Evolutionary conservation across 2,888 invertebrate genomes (phyloP), one percentile per base, ranked within the genome.

Genomic region (Morinoia aosen): DNA sequence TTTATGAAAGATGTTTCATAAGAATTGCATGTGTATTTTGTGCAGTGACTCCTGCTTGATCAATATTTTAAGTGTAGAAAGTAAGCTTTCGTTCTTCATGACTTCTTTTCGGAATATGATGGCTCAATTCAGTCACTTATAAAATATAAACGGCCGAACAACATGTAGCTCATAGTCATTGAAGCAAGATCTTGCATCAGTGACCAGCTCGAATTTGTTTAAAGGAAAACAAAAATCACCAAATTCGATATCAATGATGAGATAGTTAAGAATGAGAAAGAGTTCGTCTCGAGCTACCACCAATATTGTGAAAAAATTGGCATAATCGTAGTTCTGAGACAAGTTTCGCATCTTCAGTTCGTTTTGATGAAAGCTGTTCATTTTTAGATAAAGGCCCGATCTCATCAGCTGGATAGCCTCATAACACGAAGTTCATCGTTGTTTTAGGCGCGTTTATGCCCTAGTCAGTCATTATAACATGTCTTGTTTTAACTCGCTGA

Each of bases 401-500:
- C 76, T 76, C 76, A 76, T 76, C 33, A 25, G 76, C 76, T 76
- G 76, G 76, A 76, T 76, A 33, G 76, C 33, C 76, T 76, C 76
- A 19, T 76, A 12, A 76, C 76, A 76, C 76, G 76, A 76, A 76
- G 76, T 10, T 76, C 25, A 76, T 76, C 76, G 76, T 33, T 76
- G 76, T 76, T 76, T 76, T 76, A 76, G 76, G 16, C 76, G 33
- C 76, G 19, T 33, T 76, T 14, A 76, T 76, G 25, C 76, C 33
- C 76, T 33, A 76, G 76, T 76, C 76, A 76, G 76, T 76, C 76
- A 76, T 76, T 76, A 76, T 33, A 76, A 76, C 76, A 33, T 76
- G 90, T 10, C 90, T 19, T 40, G 90, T 90, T 90, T 90, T 90
- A 90, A 48, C 90, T 90, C 90, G 90, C 39, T 76, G 40, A 48